phyloP scores from a whole-genome alignment of 2,888 invertebrate species.

The Vesta saturnalis region DNA sequence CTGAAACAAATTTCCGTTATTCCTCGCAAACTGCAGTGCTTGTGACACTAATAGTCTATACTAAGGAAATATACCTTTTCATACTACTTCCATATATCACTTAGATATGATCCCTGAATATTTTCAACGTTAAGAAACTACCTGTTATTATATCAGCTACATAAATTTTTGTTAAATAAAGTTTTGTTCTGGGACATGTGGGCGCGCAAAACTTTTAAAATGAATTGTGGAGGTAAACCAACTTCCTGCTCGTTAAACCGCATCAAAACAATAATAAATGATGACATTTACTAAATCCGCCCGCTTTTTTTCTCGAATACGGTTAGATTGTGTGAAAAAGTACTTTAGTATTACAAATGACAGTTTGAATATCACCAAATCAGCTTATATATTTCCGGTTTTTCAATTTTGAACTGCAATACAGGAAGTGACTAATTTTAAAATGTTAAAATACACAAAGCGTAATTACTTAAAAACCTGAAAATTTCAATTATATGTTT shows the following conservation, averaged over 20 bases:
- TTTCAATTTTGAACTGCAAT: neutral
- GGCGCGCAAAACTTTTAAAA: constrained; percentile 21
- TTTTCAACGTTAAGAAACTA: constrained; percentile 24
- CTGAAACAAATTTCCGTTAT: constrained; percentile 54
- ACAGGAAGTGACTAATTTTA: neutral
- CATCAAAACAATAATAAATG: constrained; percentile 23
- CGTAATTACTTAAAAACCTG: too few species aligned
- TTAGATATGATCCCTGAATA: constrained; percentile 28
- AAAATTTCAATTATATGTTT: too few species aligned
- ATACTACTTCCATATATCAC: constrained; percentile 29
- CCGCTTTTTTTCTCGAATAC: constrained; percentile 10
- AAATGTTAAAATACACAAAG: neutral
- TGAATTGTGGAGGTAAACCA: constrained; percentile 24
- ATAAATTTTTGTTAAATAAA: constrained; percentile 26
- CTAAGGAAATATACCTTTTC: constrained; percentile 51
- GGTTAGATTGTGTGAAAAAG: too few species aligned
- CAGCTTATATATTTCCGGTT: neutral
- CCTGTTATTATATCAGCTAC: constrained; percentile 32
- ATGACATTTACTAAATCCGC: constrained; percentile 19
- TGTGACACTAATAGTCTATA: constrained; percentile 55
- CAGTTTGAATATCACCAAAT: neutral
- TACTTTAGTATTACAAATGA: neutral
- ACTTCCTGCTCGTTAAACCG: constrained; percentile 26
- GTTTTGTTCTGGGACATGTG: constrained; percentile 16
- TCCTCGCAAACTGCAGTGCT: constrained; percentile 48